phyloP scores from a whole-genome alignment of 2,888 invertebrate genomes.

The Ornithoptera alexandrae region DNA sequence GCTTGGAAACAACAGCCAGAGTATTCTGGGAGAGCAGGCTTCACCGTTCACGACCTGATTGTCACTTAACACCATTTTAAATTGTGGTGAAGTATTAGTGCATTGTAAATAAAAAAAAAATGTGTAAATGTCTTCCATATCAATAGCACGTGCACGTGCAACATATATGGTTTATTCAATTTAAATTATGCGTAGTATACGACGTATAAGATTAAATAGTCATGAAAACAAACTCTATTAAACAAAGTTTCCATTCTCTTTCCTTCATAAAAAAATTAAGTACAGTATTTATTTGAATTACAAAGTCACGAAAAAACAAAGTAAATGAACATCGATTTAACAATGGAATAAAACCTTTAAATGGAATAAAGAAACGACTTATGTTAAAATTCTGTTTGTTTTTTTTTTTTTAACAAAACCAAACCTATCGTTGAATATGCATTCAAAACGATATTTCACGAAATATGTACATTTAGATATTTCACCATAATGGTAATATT shows the following conservation, averaged over 20 bases:
- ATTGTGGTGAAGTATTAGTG: too few species aligned
- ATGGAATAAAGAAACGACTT: neutral
- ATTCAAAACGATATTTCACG: too few species aligned
- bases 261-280: conserved; percentile 1
- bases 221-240: neutral
- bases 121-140: too few species aligned
- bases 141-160: neutral
- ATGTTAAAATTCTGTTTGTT: neutral
- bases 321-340: neutral
- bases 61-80: too few species aligned
- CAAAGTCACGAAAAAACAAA: conserved; percentile 38
- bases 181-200: neutral
- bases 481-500: neutral
- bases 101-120: too few species aligned
- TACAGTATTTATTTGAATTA: neutral
- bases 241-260: neutral
- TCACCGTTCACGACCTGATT: too few species aligned
- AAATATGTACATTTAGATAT: neutral
- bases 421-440: neutral
- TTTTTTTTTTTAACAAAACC: neutral
- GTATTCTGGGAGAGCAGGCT: neutral
- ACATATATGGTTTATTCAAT: neutral
- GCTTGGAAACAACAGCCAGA: neutral
- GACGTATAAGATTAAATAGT: neutral
- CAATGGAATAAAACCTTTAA: neutral